Conservation (phyloP, 1,140 invertebrate genomes). For the Hylaeus volcanicus region DNA sequence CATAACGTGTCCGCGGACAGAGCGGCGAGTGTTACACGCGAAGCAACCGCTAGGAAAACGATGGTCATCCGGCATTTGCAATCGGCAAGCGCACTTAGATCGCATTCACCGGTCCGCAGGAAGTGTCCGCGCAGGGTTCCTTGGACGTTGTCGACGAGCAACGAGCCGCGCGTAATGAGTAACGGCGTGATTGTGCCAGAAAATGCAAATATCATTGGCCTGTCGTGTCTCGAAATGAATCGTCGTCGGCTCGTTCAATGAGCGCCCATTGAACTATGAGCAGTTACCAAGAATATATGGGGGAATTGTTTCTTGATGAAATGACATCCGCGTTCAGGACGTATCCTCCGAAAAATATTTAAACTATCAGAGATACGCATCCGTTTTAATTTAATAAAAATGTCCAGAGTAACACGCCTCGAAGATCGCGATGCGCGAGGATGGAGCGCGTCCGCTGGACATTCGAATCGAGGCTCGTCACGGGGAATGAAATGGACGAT, state of each 20-base stretch:
- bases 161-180: conserved; percentile 44
- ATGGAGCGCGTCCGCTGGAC: conserved; percentile 1
- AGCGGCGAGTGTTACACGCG: conserved; percentile 20
- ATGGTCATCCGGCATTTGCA: conserved; percentile 24
- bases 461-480: conserved; percentile 37
- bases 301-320: conserved; percentile 23
- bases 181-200: conserved; percentile 52
- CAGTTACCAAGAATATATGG: conserved; percentile 9
- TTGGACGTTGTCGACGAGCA: conserved; percentile 24
- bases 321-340: not conserved
- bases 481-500: conserved; percentile 44
- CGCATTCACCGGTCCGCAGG: conserved; percentile 39
- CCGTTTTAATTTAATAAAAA: no score
- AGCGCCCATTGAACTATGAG: not conserved
- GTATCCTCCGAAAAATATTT: not conserved
- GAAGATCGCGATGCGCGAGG: no score
- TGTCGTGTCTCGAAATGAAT: conserved; percentile 30
- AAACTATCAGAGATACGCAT: no score
- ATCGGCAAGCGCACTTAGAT: conserved; percentile 42
- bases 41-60: not conserved
- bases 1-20: conserved; percentile 36
- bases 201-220: conserved; percentile 50
- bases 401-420: no score
- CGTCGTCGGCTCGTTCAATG: not conserved
- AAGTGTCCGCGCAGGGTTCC: conserved; percentile 29